These are phyloP conservation scores for Folsomia candida DNA, from an alignment of 2,888 invertebrate genomes.

Conservation along the genomic window DNA sequence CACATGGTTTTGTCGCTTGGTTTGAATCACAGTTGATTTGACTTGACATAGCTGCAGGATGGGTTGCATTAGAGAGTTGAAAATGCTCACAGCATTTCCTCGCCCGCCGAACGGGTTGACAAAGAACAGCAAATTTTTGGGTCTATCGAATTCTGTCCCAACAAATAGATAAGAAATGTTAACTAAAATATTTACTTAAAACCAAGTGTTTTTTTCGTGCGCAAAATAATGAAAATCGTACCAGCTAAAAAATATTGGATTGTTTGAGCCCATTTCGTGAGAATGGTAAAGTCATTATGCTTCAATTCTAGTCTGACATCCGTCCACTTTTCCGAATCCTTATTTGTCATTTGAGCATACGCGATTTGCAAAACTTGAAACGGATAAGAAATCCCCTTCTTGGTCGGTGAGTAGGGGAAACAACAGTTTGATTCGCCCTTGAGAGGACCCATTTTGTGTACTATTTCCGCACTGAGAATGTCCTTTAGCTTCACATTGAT, in stretches of 20 bases:
- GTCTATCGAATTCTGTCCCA: constrained; percentile 64
- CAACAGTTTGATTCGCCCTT: constrained; percentile 19
- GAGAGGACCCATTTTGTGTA: constrained; percentile 27
- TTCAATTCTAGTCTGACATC: constrained; percentile 34
- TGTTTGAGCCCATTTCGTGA: constrained; percentile 43
- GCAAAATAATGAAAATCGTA: too few species aligned
- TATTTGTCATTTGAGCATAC: constrained; percentile 43
- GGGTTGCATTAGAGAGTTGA: constrained; percentile 69
- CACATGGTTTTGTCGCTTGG: constrained; percentile 74
- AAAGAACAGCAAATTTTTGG: constrained; percentile 71
- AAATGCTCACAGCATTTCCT: constrained; percentile 68
- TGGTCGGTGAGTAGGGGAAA: background rate
- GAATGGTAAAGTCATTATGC: constrained; percentile 41
- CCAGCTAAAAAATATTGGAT: constrained; percentile 38
- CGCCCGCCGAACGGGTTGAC: constrained; percentile 83
- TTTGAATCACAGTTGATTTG: constrained; percentile 66
- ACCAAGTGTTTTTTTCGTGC: too few species aligned
- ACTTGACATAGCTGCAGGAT: constrained; percentile 65
- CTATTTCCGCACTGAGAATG: constrained; percentile 41
- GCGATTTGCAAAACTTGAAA: constrained; percentile 38
- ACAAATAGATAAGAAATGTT: too few species aligned
- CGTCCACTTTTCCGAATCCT: constrained; percentile 40
- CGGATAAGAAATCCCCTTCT: background rate
- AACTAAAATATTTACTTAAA: too few species aligned
- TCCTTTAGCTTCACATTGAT: constrained; percentile 47